Evolutionary conservation across 2,888 invertebrate species (phyloP), one percentile per base, ranked within the genome.

Genomic region (Autographa pulchrina): DNA sequence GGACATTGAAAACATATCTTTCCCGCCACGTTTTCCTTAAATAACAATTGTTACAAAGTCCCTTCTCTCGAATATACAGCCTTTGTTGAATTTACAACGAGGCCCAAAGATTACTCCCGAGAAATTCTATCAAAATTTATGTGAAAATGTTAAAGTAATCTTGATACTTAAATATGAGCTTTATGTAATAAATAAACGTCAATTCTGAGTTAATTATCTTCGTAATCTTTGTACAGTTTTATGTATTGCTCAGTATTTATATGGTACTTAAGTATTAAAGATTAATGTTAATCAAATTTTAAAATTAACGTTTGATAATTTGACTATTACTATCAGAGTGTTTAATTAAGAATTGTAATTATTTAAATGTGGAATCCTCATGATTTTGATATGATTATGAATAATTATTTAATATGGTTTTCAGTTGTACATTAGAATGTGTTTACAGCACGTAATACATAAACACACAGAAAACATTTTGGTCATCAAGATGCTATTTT

Each of bases 111-210:
- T 60, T 64, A 66, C 38, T 2, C 18, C 32, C 38, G 60, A 54
- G 60, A 71, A 61, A 61, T 67, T 62, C 31, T 20, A 38, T 41
- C 14, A n/a, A 20, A 77, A 66, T 66, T 71, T 58, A 61, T 43
- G 61, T 61, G 77, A 64, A 54, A 72, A 65, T 48, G 54, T 62
- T 65, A 65, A 77, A 77, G 31, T 72, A 77, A 77, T 77, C 58
- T 18, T 43, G 54, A 77, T 77, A 48, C 18, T 75, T 72, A 65
- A 41, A 43, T 41, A 48, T 62, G 38, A 64, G 52, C 13, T 76
- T 72, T 48, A 48, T n/a, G 48, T 48, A 48, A 31, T 25, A 59
- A 77, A 77, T 77, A 65, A 65, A 77, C 61, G 62, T 31, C 67
- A 72, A 64, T 77, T 75, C 54, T 32, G 16, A 31, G 58, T 62